Conservation (phyloP, 2,888 invertebrate genomes). For the Zygothrica quintamaculata region DNA sequence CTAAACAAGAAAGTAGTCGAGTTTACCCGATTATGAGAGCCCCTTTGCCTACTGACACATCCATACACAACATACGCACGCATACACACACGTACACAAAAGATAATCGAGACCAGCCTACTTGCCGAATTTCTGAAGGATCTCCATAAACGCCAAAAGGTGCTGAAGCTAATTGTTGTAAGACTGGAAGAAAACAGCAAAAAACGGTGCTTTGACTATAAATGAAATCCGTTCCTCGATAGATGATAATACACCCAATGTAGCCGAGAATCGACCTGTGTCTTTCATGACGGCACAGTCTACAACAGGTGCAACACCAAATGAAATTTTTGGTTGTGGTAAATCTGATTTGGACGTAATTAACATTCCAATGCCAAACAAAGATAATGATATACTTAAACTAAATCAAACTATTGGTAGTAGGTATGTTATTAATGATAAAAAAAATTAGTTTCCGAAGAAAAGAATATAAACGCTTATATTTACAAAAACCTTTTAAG, state of each 20-base stretch:
- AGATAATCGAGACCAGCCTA: constrained; percentile 94
- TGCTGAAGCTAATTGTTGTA: constrained; percentile 88
- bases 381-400: constrained; percentile 57
- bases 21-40: no score
- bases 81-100: no score
- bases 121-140: constrained; percentile 96
- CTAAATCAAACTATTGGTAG: constrained; percentile 30
- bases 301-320: constrained; percentile 64
- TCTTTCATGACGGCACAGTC: constrained; percentile 42
- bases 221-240: constrained; percentile 83
- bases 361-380: constrained; percentile 90
- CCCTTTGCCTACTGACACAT: no score
- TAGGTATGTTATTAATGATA: constrained; percentile 71
- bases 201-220: constrained; percentile 81
- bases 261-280: constrained; percentile 48
- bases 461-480: constrained; percentile 43
- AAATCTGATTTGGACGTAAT: constrained; percentile 86
- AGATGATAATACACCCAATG: constrained; percentile 76
- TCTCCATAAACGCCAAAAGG: constrained; percentile 92
- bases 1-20: no score
- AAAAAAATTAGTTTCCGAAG: constrained; percentile 46
- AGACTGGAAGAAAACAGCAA: constrained; percentile 87
- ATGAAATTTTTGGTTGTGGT: constrained; percentile 60
- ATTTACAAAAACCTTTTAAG: constrained; percentile 92
- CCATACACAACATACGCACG: no score